Conservation (phyloP, 2,797 vertebrate genomes). For the Lates japonicus region DNA sequence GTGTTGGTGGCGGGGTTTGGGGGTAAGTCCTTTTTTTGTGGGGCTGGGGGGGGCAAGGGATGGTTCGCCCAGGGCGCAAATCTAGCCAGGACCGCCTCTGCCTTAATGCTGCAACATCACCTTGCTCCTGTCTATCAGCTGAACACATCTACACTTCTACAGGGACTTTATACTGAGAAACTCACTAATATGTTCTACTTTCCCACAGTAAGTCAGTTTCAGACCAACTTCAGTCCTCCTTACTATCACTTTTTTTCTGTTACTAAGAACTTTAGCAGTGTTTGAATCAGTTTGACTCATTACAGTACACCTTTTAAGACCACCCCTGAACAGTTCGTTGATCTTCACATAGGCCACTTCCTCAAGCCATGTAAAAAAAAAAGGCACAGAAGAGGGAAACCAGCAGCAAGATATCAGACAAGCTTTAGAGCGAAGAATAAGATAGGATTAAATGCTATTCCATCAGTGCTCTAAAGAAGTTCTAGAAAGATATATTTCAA, state of each 20-base stretch:
- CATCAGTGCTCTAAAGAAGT: not conserved
- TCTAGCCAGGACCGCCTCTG: no score
- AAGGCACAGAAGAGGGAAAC: not conserved
- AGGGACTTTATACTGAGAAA: not conserved
- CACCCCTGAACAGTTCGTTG: not conserved
- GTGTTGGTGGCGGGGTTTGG: no score
- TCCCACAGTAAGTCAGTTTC: not conserved
- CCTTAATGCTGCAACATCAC: not conserved
- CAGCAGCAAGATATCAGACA: not conserved
- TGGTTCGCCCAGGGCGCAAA: no score
- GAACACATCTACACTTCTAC: not conserved
- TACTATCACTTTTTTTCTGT: not conserved
- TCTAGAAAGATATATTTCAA: slow-evolving; percentile 16
- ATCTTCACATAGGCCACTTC: slow-evolving; percentile 16
- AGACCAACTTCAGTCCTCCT: not conserved
- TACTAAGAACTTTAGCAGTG: not conserved
- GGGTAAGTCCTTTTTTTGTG: no score
- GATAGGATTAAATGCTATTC: not conserved
- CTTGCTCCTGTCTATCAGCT: not conserved
- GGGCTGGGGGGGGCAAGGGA: no score
- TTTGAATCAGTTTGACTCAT: not conserved
- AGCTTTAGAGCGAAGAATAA: slow-evolving; percentile 14
- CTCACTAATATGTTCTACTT: not conserved
- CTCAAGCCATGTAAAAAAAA: not conserved
- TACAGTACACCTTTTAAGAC: not conserved